These are phyloP conservation scores for Macrotis lagotis DNA, from an alignment of 2,113 vertebrate species.

Conservation along the genomic window DNA sequence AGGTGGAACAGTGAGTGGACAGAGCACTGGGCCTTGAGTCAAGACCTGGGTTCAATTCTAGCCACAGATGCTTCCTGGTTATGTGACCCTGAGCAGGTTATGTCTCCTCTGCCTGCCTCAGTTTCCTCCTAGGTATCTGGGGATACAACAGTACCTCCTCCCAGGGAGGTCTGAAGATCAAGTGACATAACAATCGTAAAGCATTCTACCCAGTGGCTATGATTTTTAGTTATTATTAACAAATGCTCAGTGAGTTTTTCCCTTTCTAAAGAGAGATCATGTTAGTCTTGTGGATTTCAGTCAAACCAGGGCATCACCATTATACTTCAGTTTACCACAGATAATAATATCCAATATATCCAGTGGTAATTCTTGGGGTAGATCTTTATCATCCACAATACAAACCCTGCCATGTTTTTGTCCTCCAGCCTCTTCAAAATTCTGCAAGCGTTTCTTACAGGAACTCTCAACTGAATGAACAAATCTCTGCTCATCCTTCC, in stretches of 20 bases:
- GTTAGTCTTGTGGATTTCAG: background rate
- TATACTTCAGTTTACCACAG: background rate
- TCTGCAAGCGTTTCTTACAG: background rate
- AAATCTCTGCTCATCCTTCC: background rate
- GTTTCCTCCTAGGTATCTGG: background rate
- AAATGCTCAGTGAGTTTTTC: background rate
- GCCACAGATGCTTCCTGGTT: background rate
- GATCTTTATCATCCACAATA: background rate
- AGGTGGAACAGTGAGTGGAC: background rate
- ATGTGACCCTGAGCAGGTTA: background rate
- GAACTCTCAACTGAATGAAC: slow-evolving; percentile 15
- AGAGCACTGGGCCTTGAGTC: background rate
- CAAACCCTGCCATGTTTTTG: background rate
- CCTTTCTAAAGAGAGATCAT: background rate
- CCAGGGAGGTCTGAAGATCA: background rate
- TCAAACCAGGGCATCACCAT: background rate
- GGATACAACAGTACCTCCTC: background rate
- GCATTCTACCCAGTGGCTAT: background rate
- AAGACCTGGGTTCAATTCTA: background rate
- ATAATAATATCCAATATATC: too few species aligned
- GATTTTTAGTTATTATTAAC: background rate
- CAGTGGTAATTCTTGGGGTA: background rate
- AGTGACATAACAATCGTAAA: background rate
- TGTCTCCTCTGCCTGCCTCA: background rate
- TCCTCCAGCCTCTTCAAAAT: background rate